Base-by-base conservation (phyloP, 2,888 invertebrate species). In the Pyrrhopygopsis socrates region DNA sequence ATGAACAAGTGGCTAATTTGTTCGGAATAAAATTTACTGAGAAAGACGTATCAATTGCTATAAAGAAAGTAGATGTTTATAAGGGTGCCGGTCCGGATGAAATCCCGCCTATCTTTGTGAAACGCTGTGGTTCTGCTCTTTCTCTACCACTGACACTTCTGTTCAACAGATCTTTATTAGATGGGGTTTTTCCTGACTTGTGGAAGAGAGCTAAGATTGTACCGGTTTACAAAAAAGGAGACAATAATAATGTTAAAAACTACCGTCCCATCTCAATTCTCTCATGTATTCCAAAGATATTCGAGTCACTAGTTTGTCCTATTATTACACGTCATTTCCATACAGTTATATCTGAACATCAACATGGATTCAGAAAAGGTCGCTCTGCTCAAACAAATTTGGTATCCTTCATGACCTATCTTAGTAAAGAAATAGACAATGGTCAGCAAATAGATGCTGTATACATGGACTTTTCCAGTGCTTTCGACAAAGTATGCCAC, bases 401-500 rank as follows among this genome's bases (percentile, higher is more conserved):
- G 11, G 68, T 45, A n/a, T 70, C 54, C 9, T 30, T 34, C 11
- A 11, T 34, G 5, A 34, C 34, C 5, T 34, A 63, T 63, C 3
- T 81, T 15, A 4, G 22, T 13, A 20, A 38, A 1, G 70, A 71
- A 24, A 20, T 84, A 1, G 82, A 87, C 45, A 76, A 34, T 9
- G 77, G 82, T 1, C 34, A 73, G 15, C 38, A 80, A 79, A 45
- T 87, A 9, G 87, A 87, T 30, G 45, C 79, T 22, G 27, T 84
- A 0, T 82, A 84, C 29, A 84, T 71, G 4, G 80, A 84, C 63
- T 83, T 87, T 27, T 58, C 68, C 5, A 87, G 58, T 15, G 80
- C 87, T 5, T 87, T 87, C 24, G 84, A 87, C 15, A 84, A 82
- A 65, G 84, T 87, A 2, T 34, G 41, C 65, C 75, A 79, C 27